Percentiles rank a stretch among this genome's conserved stretches.
These are phyloP conservation scores for Erebia epiphron DNA, from an alignment of 2,888 invertebrate species.

Conservation along the genomic window DNA sequence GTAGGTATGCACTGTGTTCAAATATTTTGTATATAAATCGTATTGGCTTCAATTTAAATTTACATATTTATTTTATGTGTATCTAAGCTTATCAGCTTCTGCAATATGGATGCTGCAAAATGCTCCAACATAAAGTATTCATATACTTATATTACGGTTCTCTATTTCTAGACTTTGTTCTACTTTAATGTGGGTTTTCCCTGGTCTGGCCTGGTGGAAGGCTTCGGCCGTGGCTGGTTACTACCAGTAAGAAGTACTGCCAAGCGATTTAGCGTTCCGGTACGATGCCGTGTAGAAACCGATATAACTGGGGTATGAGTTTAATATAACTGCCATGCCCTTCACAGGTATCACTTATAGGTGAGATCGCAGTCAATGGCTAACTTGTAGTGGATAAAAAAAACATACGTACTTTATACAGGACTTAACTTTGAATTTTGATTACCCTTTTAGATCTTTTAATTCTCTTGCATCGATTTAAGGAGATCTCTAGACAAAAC, in stretches of 20 bases:
- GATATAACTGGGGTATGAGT: no score
- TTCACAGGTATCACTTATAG: no score
- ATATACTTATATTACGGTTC: background rate
- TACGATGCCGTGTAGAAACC: no score
- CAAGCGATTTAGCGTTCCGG: no score
- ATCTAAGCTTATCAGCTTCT: constrained; percentile 17
- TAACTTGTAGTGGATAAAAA: no score
- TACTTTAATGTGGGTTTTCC: background rate
- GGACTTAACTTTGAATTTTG: background rate
- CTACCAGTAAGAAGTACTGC: no score
- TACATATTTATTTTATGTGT: constrained; percentile 14
- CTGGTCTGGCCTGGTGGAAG: no score
- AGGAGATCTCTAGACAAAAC: constrained; percentile 51
- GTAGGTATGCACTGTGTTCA: no score
- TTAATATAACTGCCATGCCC: no score
- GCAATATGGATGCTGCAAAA: constrained; percentile 4
- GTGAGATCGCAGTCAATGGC: no score
- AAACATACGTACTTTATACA: no score
- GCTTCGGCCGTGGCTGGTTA: no score
- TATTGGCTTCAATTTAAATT: constrained; percentile 10
- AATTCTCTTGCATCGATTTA: constrained; percentile 31
- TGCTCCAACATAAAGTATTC: background rate
- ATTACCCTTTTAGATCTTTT: background rate
- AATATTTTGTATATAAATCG: constrained; percentile 12
- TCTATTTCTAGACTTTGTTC: background rate